Percentiles rank a stretch among this genome's conserved stretches.
These are phyloP conservation scores for Phainopepla nitens DNA, from an alignment of 2,113 vertebrate species.

Conservation along the genomic window DNA sequence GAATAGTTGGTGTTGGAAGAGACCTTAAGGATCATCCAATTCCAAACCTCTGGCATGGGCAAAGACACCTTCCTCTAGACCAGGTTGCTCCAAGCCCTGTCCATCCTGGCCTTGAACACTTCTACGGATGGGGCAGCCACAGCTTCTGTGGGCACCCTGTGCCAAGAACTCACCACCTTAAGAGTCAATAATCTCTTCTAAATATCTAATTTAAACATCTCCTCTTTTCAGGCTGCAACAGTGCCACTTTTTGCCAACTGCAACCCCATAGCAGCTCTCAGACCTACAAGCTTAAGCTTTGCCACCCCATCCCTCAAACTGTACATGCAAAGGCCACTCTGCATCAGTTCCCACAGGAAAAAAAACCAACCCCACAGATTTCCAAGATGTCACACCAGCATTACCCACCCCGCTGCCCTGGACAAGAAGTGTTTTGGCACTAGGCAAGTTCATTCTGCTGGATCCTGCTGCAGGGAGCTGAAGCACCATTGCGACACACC, in stretches of 20 bases:
- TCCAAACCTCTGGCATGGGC: neutral
- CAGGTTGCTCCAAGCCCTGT: neutral
- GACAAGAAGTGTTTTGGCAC: neutral
- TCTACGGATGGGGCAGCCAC: neutral
- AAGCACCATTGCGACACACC: neutral
- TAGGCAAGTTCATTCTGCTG: neutral
- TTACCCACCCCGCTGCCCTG: rapidly evolving
- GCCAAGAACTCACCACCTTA: neutral
- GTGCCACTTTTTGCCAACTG: neutral
- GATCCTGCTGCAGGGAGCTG: neutral
- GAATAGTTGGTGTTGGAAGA: neutral
- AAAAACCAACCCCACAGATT: rapidly evolving
- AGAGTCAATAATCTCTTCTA: neutral
- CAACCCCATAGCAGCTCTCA: neutral
- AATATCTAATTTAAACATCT: neutral
- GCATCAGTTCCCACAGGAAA: neutral
- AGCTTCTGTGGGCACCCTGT: neutral
- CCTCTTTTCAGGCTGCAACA: neutral
- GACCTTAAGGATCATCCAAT: neutral
- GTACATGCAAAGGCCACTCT: neutral
- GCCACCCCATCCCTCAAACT: neutral
- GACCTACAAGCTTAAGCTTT: neutral
- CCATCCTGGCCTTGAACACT: neutral
- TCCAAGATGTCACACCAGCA: neutral
- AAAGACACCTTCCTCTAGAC: neutral